Base-by-base conservation (phyloP, 2,797 vertebrate species). In the Coregonus suidteri region DNA sequence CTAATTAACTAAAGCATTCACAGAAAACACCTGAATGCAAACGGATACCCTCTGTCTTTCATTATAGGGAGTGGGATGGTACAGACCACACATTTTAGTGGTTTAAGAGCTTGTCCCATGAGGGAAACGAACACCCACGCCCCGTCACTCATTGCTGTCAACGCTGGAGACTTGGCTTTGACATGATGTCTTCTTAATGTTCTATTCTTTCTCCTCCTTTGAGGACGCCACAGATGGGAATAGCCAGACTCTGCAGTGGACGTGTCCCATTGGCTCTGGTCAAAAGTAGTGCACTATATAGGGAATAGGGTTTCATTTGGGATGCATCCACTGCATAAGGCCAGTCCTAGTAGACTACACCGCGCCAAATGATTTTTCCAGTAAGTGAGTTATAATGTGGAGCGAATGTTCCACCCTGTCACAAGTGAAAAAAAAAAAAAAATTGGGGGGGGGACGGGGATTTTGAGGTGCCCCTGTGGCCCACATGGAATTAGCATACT, bases 401-500 rank as follows among this genome's bases (percentile, higher is more conserved):
- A 84, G 82, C 56, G 41, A 71, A 20, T 69, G 41, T 71, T 66
- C 73, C 71, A 59, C 34, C 59, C 72, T 74, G 53, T 74, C 72
- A 74, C 54, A 37, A 30, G 35, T 87, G 85, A 83, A 88, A 90
- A n/a, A n/a, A n/a, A n/a, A n/a, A n/a, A n/a, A n/a, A n/a, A n/a
- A n/a, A n/a, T n/a, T n/a, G n/a, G n/a, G n/a, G n/a, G n/a, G n/a
- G n/a, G n/a, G n/a, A n/a, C n/a, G n/a, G n/a, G n/a, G n/a, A n/a
- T n/a, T 91, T 84, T 89, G 86, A 85, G 88, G 84, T 76, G n/a
- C 20, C 75, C n/a, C n/a, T n/a, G n/a, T n/a, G n/a, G n/a, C n/a
- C n/a, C n/a, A 87, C 80, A 80, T 87, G 84, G 83, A 87, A 73
- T 73, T 54, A 73, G 71, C 47, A 81, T 84, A 84, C 78, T 80